A percentile compares a stretch with the other conserved stretches of the same genome.
Conservation (phyloP, 2,888 invertebrate species). For the Cerastis rubricosa region DNA sequence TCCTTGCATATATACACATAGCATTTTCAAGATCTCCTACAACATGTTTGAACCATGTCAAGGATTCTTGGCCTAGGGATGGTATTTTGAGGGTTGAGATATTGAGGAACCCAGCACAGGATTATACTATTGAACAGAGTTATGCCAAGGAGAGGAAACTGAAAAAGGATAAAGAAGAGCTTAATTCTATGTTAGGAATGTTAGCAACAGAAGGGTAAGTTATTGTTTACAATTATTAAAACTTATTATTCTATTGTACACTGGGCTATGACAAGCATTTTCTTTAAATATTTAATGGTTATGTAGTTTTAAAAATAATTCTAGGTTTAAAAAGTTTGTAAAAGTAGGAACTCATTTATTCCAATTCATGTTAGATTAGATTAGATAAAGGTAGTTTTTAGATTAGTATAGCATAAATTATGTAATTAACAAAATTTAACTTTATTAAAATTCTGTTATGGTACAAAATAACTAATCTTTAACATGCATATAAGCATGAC, state of each 20-base stretch:
- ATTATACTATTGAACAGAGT: constrained; percentile 95
- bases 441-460: neutral
- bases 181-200: constrained; percentile 91
- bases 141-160: constrained; percentile 95
- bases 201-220: constrained; percentile 92
- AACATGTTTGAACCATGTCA: constrained; percentile 97
- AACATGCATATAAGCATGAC: neutral
- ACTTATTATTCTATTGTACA: neutral
- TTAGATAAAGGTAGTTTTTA: neutral
- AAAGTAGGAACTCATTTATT: neutral
- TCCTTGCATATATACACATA: constrained; percentile 98
- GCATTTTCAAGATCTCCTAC: constrained; percentile 98
- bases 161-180: constrained; percentile 92
- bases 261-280: constrained; percentile 42
- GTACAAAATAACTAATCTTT: neutral
- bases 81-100: constrained; percentile 98
- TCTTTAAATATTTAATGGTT: neutral
- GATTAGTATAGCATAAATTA: neutral
- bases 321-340: neutral
- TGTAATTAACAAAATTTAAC: neutral
- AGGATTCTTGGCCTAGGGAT: constrained; percentile 98
- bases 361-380: neutral
- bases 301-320: neutral
- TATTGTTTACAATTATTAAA: constrained; percentile 17
- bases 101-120: constrained; percentile 92